A percentile compares a stretch with the other conserved stretches of the same genome.
Conservation (phyloP, 2,888 invertebrate genomes). For the Augiades crinisus region DNA sequence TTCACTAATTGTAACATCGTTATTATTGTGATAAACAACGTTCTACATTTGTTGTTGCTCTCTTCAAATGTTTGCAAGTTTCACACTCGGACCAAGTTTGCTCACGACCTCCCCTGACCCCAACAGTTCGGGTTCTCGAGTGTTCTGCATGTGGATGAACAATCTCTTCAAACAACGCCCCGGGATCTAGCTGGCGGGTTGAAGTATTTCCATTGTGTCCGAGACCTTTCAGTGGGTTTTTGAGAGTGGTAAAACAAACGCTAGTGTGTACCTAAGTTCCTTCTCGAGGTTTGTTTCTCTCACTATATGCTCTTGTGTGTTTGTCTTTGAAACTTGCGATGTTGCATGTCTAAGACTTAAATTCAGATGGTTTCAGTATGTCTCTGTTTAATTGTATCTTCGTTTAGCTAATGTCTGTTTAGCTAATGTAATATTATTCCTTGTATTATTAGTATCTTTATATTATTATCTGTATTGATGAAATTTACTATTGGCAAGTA, state of each 20-base stretch:
- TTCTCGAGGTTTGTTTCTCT: not conserved
- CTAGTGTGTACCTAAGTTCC: slow-evolving; percentile 5
- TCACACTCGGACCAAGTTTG: slow-evolving; percentile 1
- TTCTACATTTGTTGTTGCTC: not conserved
- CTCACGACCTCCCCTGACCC: slow-evolving; percentile 1
- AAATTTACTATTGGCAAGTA: too few relatives aligned
- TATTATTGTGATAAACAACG: not conserved
- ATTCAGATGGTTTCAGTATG: too few relatives aligned
- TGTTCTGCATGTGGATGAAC: slow-evolving; percentile 10
- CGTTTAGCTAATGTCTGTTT: too few relatives aligned
- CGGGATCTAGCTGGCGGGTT: not conserved
- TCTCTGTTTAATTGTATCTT: too few relatives aligned
- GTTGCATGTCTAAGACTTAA: too few relatives aligned
- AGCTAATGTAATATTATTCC: too few relatives aligned
- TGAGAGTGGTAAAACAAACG: slow-evolving; percentile 17
- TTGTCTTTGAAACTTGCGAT: too few relatives aligned
- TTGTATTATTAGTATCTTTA: too few relatives aligned
- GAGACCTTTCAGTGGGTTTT: slow-evolving; percentile 10
- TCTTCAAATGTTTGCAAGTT: not conserved
- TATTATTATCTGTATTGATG: too few relatives aligned
- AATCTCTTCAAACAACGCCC: slow-evolving; percentile 13
- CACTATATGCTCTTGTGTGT: too few relatives aligned
- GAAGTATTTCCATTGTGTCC: slow-evolving; percentile 17
- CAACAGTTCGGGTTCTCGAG: slow-evolving; percentile 5
- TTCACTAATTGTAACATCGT: too few relatives aligned